Percentiles rank a stretch among this genome's conserved stretches.
Conservation (phyloP, 2,888 invertebrate species). For the Hesperia comma region DNA sequence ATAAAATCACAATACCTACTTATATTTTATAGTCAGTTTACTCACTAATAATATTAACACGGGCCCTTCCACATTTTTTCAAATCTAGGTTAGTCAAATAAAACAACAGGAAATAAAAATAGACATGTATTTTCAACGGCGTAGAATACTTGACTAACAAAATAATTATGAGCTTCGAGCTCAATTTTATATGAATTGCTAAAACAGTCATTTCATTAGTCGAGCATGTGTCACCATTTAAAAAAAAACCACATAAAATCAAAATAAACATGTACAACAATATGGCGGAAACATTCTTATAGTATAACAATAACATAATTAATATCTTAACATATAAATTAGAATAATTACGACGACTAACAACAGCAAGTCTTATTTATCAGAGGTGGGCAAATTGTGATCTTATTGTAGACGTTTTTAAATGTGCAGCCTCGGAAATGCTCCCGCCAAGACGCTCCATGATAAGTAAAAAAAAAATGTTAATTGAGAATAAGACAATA, state of each 20-base stretch:
- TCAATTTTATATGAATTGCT: slow-evolving; percentile 15
- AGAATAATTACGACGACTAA: slow-evolving; percentile 21
- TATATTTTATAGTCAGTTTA: too few relatives aligned
- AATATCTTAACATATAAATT: slow-evolving; percentile 21
- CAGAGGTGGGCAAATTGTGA: too few relatives aligned
- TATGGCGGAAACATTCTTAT: slow-evolving; percentile 31
- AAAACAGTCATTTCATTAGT: slow-evolving; percentile 35
- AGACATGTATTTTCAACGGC: slow-evolving; percentile 32
- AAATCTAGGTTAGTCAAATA: slow-evolving; percentile 4
- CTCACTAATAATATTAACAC: background rate
- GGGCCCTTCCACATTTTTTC: too few relatives aligned
- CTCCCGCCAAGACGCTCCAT: too few relatives aligned
- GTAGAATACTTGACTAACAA: slow-evolving; percentile 33
- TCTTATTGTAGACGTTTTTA: too few relatives aligned
- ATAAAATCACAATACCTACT: too few relatives aligned
- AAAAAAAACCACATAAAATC: slow-evolving; percentile 15
- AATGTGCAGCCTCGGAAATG: too few relatives aligned
- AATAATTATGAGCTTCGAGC: slow-evolving; percentile 22
- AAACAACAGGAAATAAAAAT: slow-evolving; percentile 28
- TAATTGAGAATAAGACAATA: too few relatives aligned
- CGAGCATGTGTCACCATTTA: slow-evolving; percentile 25
- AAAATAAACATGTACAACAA: slow-evolving; percentile 24
- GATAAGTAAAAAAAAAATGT: too few relatives aligned
- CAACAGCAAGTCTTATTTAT: slow-evolving; percentile 29
- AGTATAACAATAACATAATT: slow-evolving; percentile 11